Base-by-base conservation (phyloP, 2,797 vertebrate genomes). In the Somateria mollissima region DNA sequence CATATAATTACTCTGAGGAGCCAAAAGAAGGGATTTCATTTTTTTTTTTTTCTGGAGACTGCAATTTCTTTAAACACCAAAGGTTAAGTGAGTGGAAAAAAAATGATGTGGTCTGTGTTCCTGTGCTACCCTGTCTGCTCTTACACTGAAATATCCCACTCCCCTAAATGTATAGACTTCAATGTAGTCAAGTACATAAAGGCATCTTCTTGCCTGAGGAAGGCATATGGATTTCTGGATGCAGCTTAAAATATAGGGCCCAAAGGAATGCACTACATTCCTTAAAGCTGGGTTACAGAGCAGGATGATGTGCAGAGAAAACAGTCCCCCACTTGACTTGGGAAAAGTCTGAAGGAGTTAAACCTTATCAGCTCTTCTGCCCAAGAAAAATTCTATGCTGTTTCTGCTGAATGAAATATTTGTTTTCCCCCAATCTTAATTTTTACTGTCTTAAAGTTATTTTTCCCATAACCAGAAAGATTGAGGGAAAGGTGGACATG, bases 211-310 rank as follows among this genome's bases (percentile, higher is more conserved):
- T 14, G 8, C 36, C 70, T 19, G 41, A 80, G 18, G 30, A 92
- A 73, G 27, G 3, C 25, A 62, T 9, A 9, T 36, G 11, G 13
- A 85, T 77, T 62, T 87, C 73, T 64, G 37, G 12, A 41, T 41
- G 61, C 30, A 13, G 1, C 16, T 77, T 67, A 47, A 73, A 71
- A 64, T 25, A 8, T 1, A 25, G 21, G 4, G 7, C 8, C 8
- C 15, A 60, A 30, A 62, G 30, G 4, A 45, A 8, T 3, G 8
- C 1, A 41, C 6, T 1, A 2, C 5, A 21, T 12, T 41, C 20
- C 70, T 53, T 61, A 27, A 24, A 54, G 51, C 28, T 54, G 19
- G 19, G 8, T 21, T 69, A 27, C 24, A 10, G 34, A 14, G 12
- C 51, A 51, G 18, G 24, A 17, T 27, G 47, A 64, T 13, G 34